Evolutionary conservation across 1,140 invertebrate genomes (phyloP).

Genomic region (Pectinophora gossypiella): DNA sequence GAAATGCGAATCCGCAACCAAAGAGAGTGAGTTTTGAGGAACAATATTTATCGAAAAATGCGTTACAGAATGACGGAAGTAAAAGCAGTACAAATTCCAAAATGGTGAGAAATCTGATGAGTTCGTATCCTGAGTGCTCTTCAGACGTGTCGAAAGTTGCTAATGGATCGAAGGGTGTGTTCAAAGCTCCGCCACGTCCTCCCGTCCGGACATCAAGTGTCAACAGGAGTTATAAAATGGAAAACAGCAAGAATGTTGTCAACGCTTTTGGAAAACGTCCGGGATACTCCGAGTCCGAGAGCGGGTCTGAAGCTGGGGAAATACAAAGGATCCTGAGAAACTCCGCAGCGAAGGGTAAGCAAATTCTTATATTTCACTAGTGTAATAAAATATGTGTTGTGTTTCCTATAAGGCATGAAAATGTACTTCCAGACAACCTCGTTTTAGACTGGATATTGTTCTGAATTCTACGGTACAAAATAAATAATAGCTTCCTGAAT

Average conservation of each 20-base stretch:
- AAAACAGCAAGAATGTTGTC: conserved; percentile 26
- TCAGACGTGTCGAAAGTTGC: conserved; percentile 5
- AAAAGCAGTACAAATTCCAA: neutral
- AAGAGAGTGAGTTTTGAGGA: conserved; percentile 55
- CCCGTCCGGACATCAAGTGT: conserved; percentile 53
- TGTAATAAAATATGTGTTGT: too few species aligned
- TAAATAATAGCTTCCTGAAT: too few species aligned
- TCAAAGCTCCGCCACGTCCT: conserved; percentile 34
- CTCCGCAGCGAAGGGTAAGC: conserved; percentile 53
- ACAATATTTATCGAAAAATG: neutral
- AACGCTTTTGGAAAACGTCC: conserved; percentile 19
- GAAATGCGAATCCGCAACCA: conserved; percentile 20
- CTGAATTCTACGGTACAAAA: too few species aligned
- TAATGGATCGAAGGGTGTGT: conserved; percentile 11
- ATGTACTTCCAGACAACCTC: too few species aligned
- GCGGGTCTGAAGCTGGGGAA: conserved; percentile 80
- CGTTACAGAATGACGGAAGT: too few species aligned
- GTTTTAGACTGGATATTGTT: too few species aligned
- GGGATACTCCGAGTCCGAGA: conserved; percentile 75
- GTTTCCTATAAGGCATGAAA: too few species aligned
- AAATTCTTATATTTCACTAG: too few species aligned
- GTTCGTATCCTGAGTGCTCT: neutral
- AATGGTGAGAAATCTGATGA: neutral
- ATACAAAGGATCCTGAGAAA: conserved; percentile 78
- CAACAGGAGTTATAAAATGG: conserved; percentile 21